Evolutionary conservation across 2,888 invertebrate genomes (phyloP), one percentile per base, ranked within the genome.

Genomic region (Chouioia cunea): DNA sequence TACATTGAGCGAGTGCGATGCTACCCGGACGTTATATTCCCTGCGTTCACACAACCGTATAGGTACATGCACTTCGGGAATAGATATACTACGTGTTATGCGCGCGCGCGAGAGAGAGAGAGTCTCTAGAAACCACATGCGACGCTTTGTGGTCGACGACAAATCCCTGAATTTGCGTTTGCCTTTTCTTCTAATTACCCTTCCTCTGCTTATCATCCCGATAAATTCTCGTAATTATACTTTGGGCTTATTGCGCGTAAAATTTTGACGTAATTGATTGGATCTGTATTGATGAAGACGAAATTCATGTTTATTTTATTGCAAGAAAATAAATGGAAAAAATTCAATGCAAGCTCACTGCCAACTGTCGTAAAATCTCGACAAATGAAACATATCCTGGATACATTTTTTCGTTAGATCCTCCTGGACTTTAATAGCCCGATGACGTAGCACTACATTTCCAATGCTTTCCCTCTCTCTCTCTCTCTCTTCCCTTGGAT

Each of bases 351-450:
- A n/a, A n/a, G n/a, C n/a, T n/a, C n/a, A n/a, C n/a, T n/a, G n/a
- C n/a, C n/a, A n/a, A n/a, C n/a, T n/a, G n/a, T n/a, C n/a, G n/a
- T n/a, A n/a, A n/a, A n/a, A n/a, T n/a, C n/a, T n/a, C n/a, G n/a
- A n/a, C n/a, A n/a, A n/a, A n/a, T n/a, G n/a, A n/a, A n/a, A 23
- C n/a, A 14, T 6, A n/a, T 43, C 12, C 36, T 4, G 54, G 48
- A 56, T 57, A 64, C 58, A 53, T n/a, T n/a, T 58, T 52, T 60
- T 22, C 53, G 18, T 46, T 27, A 59, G 12, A 36, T 10, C 43
- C 50, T 48, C 56, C 4, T 15, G 4, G 10, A 23, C 27, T 50
- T 52, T 69, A 69, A 58, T 58, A 63, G 69, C 58, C 63, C 57
- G 50, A 60, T 36, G 36, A 36, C 8, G 2, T 10, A 58, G 48